Evolutionary conservation across 2,797 vertebrate genomes (phyloP), one percentile per base, ranked within the genome.

Genomic region (Chlorospingus semifuscus): DNA sequence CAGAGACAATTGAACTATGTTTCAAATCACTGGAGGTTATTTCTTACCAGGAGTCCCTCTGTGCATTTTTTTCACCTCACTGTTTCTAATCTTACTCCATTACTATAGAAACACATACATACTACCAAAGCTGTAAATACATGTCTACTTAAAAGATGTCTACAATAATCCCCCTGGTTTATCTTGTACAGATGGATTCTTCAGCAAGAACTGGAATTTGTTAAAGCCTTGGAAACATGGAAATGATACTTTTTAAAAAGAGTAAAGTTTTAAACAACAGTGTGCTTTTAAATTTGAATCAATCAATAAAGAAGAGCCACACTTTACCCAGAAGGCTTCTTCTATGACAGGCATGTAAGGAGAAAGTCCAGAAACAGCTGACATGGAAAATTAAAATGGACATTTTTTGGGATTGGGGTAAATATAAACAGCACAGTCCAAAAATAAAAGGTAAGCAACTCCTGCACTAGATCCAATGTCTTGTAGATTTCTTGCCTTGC

Each of bases 1-100:
- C 83, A 96, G 89, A 96, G 93, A 97, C 95, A 97, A 97, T 94
- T 95, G 95, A 97, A 97, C 95, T 96, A 94, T 94, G 95, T 97
- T 98, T 97, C 96, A 97, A 97, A 97, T 96, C 95, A 97, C 93
- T 94, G 96, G 93, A 96, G 94, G 87, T 93, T 96, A 95, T 97
- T 96, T 96, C 94, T 94, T 93, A 88, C 47, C 57, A 91, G 94
- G 74, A 94, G 94, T 96, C 85, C 85, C 69, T 96, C 79, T 55
- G 56, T 53, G 53, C 75, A 64, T 83, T 93, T 94, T 78, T 94
- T 95, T 96, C 63, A 87, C 87, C 82, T 96, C 63, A 64, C 65
- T 91, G 53, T 96, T 96, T 95, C 95, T 89, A 44, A 80, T 93
- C 86, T 96, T 90, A 93, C 64, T 93, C 90, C 61, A 90, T 76